Conservation (phyloP, 2,888 invertebrate genomes). For the Meganola albula region DNA sequence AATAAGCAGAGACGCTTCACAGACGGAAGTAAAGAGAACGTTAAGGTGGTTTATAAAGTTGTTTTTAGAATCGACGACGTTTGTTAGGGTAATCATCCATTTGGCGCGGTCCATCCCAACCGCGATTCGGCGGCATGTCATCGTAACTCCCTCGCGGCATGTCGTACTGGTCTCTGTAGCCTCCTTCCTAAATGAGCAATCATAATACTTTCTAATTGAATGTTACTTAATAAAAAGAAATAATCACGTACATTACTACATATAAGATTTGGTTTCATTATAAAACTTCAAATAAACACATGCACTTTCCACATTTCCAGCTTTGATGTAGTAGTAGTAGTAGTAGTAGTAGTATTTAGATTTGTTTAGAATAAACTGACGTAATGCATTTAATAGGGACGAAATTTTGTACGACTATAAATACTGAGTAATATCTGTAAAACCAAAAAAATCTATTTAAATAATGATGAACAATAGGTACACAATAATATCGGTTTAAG, state of each 20-base stretch:
- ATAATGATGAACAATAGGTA: too few species aligned
- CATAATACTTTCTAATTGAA: conserved; percentile 70
- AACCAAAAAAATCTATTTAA: too few species aligned
- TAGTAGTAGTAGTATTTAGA: too few species aligned
- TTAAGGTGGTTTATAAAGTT: conserved; percentile 16
- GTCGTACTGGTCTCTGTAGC: conserved; percentile 76
- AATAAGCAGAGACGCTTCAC: conserved; percentile 14
- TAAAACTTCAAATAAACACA: background rate
- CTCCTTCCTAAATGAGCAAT: conserved; percentile 75
- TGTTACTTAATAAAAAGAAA: conserved; percentile 26
- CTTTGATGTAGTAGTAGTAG: too few species aligned
- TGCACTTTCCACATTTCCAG: too few species aligned
- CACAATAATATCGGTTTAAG: too few species aligned
- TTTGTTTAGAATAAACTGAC: too few species aligned
- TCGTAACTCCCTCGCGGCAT: conserved; percentile 66
- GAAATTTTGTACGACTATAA: too few species aligned
- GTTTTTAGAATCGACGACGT: conserved; percentile 79
- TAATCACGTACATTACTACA: conserved; percentile 1
- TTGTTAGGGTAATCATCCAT: conserved; percentile 82
- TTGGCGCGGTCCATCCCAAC: conserved; percentile 76
- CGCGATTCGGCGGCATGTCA: conserved; percentile 72
- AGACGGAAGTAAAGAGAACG: conserved; percentile 14
- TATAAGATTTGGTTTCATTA: background rate
- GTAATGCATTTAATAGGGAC: too few species aligned
- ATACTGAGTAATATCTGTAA: too few species aligned